A percentile compares a stretch with the other conserved stretches of the same genome.
Conservation (phyloP, 2,797 vertebrate genomes). For the Microhierax caerulescens region DNA sequence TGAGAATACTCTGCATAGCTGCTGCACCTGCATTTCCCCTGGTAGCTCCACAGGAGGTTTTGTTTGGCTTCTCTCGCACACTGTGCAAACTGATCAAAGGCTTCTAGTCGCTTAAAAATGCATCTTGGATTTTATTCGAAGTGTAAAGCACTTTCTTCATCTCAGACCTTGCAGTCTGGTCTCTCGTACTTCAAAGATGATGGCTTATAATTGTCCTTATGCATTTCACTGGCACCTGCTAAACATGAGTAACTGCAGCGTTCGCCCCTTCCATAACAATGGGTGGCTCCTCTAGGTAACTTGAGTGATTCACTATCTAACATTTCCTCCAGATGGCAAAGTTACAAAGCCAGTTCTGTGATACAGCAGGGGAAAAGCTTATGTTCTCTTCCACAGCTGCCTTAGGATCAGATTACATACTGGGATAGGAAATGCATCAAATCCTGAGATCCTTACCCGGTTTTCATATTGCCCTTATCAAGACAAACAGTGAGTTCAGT, state of each 20-base stretch:
- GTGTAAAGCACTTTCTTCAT: slow-evolving; percentile 18
- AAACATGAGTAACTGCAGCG: slow-evolving; percentile 42
- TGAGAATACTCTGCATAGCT: background rate
- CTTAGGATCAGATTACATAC: slow-evolving; percentile 32
- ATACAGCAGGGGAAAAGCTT: background rate
- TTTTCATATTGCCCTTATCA: background rate
- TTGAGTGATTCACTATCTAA: slow-evolving; percentile 52
- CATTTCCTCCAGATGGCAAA: slow-evolving; percentile 63
- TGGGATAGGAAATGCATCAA: background rate
- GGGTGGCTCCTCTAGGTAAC: slow-evolving; percentile 30
- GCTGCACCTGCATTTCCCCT: slow-evolving; percentile 51
- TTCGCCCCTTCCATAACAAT: background rate
- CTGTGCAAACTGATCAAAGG: slow-evolving; percentile 55
- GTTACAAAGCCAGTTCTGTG: slow-evolving; percentile 37
- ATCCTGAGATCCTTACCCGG: background rate
- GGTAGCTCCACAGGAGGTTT: slow-evolving; percentile 52
- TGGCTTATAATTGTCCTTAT: slow-evolving; percentile 32
- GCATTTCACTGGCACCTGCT: slow-evolving; percentile 59
- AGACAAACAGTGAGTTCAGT: background rate
- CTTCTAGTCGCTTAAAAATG: background rate
- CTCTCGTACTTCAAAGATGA: slow-evolving; percentile 41
- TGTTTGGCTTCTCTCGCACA: background rate
- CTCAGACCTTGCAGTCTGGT: background rate
- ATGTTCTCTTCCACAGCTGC: slow-evolving; percentile 24
- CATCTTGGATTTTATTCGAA: slow-evolving; percentile 40